phyloP scores from a whole-genome alignment of 2,797 vertebrate species.

The Tamandua tetradactyla region DNA sequence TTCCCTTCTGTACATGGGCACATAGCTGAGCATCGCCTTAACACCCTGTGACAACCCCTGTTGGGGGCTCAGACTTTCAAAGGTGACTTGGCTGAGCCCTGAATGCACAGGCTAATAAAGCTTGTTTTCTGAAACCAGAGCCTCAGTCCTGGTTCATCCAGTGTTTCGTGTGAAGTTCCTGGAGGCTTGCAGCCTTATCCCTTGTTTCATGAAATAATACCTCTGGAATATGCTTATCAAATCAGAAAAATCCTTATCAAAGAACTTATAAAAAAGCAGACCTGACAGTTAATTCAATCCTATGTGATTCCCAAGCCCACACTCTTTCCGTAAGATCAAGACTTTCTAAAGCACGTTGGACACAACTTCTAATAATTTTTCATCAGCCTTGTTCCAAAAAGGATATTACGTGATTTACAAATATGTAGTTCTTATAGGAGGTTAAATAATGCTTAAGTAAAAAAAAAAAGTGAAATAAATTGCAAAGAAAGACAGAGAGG shows the following conservation, averaged over 20 bases:
- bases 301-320: background rate
- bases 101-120: too few relatives aligned
- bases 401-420: background rate
- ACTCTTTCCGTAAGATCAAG: background rate
- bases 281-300: background rate
- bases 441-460: background rate
- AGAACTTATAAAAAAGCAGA: background rate
- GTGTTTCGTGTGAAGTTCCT: too few relatives aligned
- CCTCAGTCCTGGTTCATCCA: too few relatives aligned
- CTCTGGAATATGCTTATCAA: background rate
- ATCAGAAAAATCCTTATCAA: background rate
- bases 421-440: background rate
- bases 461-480: background rate
- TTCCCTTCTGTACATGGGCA: too few relatives aligned
- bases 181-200: too few relatives aligned
- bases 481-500: background rate
- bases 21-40: too few relatives aligned
- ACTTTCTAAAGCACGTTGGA: background rate
- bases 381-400: background rate
- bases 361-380: background rate
- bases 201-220: too few relatives aligned
- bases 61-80: too few relatives aligned
- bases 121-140: too few relatives aligned
- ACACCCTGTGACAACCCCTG: too few relatives aligned
- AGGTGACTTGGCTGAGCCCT: too few relatives aligned